These are phyloP conservation scores for Charanyca ferruginea DNA, from an alignment of 2,888 invertebrate genomes.

Conservation along the genomic window DNA sequence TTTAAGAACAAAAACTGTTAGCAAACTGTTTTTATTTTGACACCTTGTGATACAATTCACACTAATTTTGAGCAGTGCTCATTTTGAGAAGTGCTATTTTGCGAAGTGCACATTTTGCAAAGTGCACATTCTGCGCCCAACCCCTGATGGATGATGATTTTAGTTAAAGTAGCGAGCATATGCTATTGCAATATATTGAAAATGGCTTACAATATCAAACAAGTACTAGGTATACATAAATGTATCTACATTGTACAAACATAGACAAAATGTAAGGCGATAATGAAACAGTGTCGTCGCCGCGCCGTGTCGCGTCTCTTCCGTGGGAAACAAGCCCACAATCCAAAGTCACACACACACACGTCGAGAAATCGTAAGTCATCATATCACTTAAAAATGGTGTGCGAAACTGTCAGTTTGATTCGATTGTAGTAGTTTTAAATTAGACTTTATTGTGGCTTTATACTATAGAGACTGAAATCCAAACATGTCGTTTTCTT, in stretches of 20 bases:
- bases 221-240: slow-evolving; percentile 1
- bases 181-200: too few relatives aligned
- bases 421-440: slow-evolving; percentile 28
- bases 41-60: too few relatives aligned
- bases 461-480: too few relatives aligned
- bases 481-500: too few relatives aligned
- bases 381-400: slow-evolving; percentile 50
- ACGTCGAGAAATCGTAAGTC: slow-evolving; percentile 48
- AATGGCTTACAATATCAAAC: slow-evolving; percentile 14
- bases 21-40: too few relatives aligned
- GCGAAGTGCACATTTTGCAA: too few relatives aligned
- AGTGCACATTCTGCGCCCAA: too few relatives aligned
- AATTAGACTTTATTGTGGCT: slow-evolving; percentile 4
- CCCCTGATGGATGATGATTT: too few relatives aligned
- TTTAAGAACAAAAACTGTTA: too few relatives aligned
- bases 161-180: too few relatives aligned
- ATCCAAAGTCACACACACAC: slow-evolving; percentile 37
- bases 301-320: slow-evolving; percentile 17
- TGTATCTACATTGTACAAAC: slow-evolving; percentile 29
- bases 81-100: too few relatives aligned
- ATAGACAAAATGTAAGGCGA: slow-evolving; percentile 41
- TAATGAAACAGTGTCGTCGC: slow-evolving; percentile 41
- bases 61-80: too few relatives aligned
- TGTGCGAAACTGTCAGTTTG: slow-evolving; percentile 50
- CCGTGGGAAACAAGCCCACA: slow-evolving; percentile 51